phyloP scores from a whole-genome alignment of 1,140 invertebrate species.

The Neocloeon triangulifer region DNA sequence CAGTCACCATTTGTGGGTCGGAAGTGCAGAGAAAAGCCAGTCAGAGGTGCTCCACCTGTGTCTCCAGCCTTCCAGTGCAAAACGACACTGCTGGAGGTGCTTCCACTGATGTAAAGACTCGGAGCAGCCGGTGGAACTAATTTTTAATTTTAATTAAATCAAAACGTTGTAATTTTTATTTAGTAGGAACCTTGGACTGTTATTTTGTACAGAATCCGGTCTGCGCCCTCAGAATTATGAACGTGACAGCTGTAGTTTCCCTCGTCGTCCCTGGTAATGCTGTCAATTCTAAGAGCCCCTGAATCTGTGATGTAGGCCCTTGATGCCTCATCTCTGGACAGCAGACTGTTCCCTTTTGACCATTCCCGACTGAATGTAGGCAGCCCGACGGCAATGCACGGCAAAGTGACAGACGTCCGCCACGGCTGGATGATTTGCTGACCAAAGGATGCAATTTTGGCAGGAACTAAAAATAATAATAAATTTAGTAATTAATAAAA shows the following conservation, averaged over 20 bases:
- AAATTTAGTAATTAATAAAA: background rate
- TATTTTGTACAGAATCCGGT: conserved; percentile 31
- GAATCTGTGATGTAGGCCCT: too few species aligned
- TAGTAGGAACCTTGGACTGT: conserved; percentile 25
- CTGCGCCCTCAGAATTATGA: conserved; percentile 43
- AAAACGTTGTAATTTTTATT: background rate
- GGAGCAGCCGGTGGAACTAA: conserved; percentile 40
- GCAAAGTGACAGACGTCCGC: conserved; percentile 32
- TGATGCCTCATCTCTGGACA: conserved; percentile 20
- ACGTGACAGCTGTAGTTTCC: conserved; percentile 57
- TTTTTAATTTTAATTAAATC: conserved; percentile 8
- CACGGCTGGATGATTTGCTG: conserved; percentile 35
- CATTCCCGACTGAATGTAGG: conserved; percentile 31
- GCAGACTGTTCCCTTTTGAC: conserved; percentile 22
- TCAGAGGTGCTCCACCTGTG: conserved; percentile 39
- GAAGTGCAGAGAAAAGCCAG: conserved; percentile 40
- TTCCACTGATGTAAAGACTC: conserved; percentile 42
- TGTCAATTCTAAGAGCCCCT: conserved; percentile 10
- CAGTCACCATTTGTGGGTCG: conserved; percentile 33
- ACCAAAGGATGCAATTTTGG: conserved; percentile 44
- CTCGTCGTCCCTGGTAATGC: conserved; percentile 34
- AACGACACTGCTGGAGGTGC: conserved; percentile 41
- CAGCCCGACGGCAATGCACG: conserved; percentile 39
- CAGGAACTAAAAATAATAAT: conserved; percentile 25
- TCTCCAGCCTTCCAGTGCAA: conserved; percentile 47